Conservation (phyloP, 2,888 invertebrate species). For the Siphlonurus alternatus region DNA sequence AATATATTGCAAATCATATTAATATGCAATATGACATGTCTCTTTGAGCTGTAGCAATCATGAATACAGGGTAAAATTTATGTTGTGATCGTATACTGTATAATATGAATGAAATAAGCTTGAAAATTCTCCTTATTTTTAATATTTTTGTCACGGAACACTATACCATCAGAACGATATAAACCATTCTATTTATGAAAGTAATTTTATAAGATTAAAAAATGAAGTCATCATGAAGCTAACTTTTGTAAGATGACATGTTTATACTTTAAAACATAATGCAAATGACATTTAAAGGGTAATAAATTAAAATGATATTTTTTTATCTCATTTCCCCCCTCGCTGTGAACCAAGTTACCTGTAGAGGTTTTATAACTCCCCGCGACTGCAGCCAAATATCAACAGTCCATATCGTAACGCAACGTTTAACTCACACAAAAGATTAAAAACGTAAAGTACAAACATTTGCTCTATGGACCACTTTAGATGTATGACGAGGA, state of each 20-base stretch:
- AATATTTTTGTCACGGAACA: no score
- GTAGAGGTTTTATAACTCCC: no score
- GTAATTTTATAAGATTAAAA: no score
- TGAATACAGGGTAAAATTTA: no score
- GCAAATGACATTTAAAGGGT: neutral
- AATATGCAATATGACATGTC: no score
- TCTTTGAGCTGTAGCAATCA: no score
- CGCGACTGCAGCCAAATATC: neutral
- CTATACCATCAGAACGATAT: no score
- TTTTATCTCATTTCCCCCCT: neutral
- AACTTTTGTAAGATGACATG: neutral
- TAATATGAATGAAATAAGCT: no score
- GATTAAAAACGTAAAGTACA: neutral
- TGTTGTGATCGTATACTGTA: no score
- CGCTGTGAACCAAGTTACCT: neutral
- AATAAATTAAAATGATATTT: neutral
- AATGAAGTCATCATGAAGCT: neutral
- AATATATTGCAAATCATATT: no score
- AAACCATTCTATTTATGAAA: no score
- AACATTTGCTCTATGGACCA: neutral
- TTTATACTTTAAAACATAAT: neutral
- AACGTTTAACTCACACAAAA: slow-evolving; percentile 1
- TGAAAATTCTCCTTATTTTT: no score
- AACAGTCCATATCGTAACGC: slow-evolving; percentile 1
- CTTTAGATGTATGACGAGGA: neutral